Percentiles rank a stretch among this genome's conserved stretches.
phyloP scores from a whole-genome alignment of 2,888 invertebrate genomes.

The Eurois occulta region DNA sequence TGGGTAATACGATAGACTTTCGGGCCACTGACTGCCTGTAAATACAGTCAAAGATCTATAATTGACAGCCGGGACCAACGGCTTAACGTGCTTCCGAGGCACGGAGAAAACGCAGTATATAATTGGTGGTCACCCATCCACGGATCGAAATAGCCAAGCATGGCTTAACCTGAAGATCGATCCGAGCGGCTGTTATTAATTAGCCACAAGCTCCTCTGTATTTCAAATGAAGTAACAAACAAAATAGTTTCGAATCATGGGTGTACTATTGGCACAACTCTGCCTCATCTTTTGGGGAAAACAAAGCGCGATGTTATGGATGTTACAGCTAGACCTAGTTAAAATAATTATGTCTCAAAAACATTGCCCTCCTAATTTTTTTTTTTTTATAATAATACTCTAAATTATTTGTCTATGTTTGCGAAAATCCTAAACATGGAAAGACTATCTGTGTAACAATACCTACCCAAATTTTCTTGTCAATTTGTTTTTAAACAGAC shows the following conservation, averaged over 20 bases:
- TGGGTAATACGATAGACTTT: too few relatives aligned
- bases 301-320: neutral
- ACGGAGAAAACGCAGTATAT: too few relatives aligned
- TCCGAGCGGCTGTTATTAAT: too few relatives aligned
- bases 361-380: neutral
- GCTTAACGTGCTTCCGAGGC: too few relatives aligned
- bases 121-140: too few relatives aligned
- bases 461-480: neutral
- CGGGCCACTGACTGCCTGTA: too few relatives aligned
- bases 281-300: neutral
- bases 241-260: neutral
- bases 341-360: neutral
- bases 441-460: neutral
- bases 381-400: neutral
- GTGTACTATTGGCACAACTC: neutral
- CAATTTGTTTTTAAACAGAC: constrained; percentile 5
- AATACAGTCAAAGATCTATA: too few relatives aligned
- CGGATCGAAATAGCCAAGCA: too few relatives aligned
- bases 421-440: neutral
- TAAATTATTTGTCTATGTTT: neutral
- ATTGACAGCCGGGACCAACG: too few relatives aligned
- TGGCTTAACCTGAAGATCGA: too few relatives aligned
- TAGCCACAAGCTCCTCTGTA: too few relatives aligned
- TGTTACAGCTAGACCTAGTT: neutral
- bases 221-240: neutral